phyloP scores from a whole-genome alignment of 2,888 invertebrate species.

The Rotaria macrura region DNA sequence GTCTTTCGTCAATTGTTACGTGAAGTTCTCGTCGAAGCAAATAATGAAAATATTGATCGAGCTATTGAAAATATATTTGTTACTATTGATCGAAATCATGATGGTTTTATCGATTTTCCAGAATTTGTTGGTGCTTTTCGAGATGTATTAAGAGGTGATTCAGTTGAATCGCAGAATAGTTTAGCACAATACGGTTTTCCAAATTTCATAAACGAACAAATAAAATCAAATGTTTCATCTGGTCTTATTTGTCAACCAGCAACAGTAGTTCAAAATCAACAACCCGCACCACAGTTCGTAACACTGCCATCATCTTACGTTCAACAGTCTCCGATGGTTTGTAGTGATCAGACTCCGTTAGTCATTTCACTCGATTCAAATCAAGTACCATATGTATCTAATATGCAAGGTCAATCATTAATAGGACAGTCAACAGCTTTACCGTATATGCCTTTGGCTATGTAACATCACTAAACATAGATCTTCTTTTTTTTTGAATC shows the following conservation, averaged over 20 bases:
- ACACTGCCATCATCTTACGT: background rate
- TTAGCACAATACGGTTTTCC: background rate
- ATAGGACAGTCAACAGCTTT: background rate
- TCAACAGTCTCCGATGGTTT: background rate
- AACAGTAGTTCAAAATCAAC: too few relatives aligned
- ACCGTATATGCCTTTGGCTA: background rate
- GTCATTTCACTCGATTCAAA: background rate
- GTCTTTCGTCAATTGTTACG: background rate
- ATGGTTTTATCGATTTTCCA: constrained; percentile 13
- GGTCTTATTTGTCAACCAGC: background rate
- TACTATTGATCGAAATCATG: background rate
- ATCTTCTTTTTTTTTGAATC: background rate
- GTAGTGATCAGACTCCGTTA: background rate
- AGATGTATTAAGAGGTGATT: background rate
- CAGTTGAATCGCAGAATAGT: background rate
- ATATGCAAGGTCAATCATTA: background rate
- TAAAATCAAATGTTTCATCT: background rate
- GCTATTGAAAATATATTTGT: background rate
- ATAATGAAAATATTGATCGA: constrained; percentile 16
- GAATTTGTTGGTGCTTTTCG: constrained; percentile 5
- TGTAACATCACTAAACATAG: background rate
- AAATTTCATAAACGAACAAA: too few relatives aligned
- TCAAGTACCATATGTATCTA: background rate
- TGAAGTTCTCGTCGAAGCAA: background rate
- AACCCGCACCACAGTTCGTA: background rate